Conservation (phyloP, 2,113 vertebrate genomes). For the Candoia aspera region DNA sequence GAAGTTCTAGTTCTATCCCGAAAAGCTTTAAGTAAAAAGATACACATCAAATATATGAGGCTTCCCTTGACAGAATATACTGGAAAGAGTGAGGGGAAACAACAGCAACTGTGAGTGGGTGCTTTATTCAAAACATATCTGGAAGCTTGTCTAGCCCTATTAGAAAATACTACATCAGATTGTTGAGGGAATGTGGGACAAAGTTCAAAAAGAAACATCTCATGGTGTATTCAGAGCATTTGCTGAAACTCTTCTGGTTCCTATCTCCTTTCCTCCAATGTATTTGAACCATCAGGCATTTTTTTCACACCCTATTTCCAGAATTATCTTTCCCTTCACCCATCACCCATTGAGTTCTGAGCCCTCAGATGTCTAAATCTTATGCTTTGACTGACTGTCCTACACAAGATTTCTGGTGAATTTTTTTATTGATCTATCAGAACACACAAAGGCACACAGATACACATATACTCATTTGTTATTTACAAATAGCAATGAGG, state of each 20-base stretch:
- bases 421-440: neutral
- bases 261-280: slow-evolving; percentile 35
- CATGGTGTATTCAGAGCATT: slow-evolving; percentile 38
- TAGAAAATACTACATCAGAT: slow-evolving; percentile 12
- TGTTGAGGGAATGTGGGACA: slow-evolving; percentile 40
- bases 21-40: slow-evolving; percentile 22
- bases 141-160: neutral
- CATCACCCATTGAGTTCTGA: neutral
- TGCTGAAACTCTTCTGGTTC: slow-evolving; percentile 42
- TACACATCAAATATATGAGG: slow-evolving; percentile 37
- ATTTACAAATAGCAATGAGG: neutral
- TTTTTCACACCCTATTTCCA: slow-evolving; percentile 28
- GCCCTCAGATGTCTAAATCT: neutral
- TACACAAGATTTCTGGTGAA: neutral
- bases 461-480: neutral
- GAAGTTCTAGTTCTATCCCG: slow-evolving; percentile 12
- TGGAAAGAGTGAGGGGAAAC: neutral
- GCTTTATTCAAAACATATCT: neutral
- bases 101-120: neutral
- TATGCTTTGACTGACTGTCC: neutral
- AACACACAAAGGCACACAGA: neutral
- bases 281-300: slow-evolving; percentile 23
- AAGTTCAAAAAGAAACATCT: slow-evolving; percentile 43
- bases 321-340: slow-evolving; percentile 19
- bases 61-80: slow-evolving; percentile 27